A percentile compares a stretch with the other conserved stretches of the same genome.
Evolutionary conservation across 2,797 vertebrate species (phyloP).

Genomic region (Schizopygopsis malacanthus): DNA sequence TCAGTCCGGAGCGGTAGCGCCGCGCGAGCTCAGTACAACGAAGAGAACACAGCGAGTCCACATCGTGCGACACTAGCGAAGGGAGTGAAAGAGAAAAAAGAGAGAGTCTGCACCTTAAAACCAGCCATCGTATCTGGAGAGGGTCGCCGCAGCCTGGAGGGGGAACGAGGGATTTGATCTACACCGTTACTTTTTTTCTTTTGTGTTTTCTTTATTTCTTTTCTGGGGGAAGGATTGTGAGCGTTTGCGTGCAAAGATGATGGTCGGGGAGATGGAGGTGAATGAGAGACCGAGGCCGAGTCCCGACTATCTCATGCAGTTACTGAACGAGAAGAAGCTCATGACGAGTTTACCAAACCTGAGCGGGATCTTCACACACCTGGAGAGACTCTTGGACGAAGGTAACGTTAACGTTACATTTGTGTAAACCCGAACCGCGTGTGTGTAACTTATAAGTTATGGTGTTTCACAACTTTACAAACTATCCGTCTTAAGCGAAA

Average conservation of each 20-base stretch:
- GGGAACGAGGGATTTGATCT: constrained; percentile 75
- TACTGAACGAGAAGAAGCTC: constrained; percentile 87
- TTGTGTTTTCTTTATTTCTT: constrained; percentile 65
- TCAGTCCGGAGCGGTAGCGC: constrained; percentile 75
- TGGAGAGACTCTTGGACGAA: constrained; percentile 96
- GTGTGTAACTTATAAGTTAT: constrained; percentile 39
- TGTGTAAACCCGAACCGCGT: constrained; percentile 11
- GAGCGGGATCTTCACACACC: constrained; percentile 89
- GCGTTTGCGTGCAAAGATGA: constrained; percentile 81
- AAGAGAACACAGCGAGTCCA: constrained; percentile 60
- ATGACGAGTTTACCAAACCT: constrained; percentile 88
- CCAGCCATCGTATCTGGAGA: constrained; percentile 62
- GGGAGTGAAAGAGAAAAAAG: constrained; percentile 38
- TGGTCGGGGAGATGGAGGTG: constrained; percentile 89
- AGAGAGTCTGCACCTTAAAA: constrained; percentile 68
- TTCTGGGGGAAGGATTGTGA: constrained; percentile 72
- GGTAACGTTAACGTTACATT: constrained; percentile 78
- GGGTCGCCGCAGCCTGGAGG: constrained; percentile 70
- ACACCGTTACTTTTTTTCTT: constrained; percentile 76
- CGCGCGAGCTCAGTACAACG: constrained; percentile 76
- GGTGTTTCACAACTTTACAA: constrained; percentile 56
- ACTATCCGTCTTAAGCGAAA: background rate
- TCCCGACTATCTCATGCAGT: constrained; percentile 88
- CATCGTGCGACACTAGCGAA: constrained; percentile 68
- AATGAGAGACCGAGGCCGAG: constrained; percentile 89